Evolutionary conservation across 2,797 vertebrate genomes (phyloP), one percentile per base, ranked within the genome.

Genomic region (Myotis vivesi): DNA sequence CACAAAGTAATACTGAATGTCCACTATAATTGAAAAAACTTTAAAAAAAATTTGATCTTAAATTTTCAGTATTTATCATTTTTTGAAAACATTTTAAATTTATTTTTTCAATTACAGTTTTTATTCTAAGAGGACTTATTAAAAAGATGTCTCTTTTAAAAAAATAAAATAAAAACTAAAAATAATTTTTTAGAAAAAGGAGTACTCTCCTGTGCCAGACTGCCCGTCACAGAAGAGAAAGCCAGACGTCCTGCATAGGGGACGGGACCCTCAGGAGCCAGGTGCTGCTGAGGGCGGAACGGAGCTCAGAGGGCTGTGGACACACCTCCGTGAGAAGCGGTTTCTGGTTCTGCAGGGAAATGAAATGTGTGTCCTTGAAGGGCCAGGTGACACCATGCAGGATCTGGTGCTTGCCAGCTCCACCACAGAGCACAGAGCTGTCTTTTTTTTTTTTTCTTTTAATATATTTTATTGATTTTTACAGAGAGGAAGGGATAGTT

Each of bases 181-280:
- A 68, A 33, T 75, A 75, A 76, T n/a, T 23, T 51, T 51, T 76
- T 33, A 33, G 33, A 23, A 33, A 53, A 2, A 57, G 59, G 12
- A 38, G 3, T 41, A 11, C 36, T 72, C 36, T 8, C 62, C 4
- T 51, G 0, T 7, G 11, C 44, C n/a, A 36, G 68, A 75, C 59
- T 33, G 4, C 59, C 30, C 33, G 1, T 5, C 28, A 16, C 3
- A 44, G 55, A 72, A 83, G 53, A 75, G 51, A 51, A 30, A 75
- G 53, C n/a, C 59, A 20, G 72, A 17, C 1, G 0, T 38, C 49
- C 64, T 23, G 19, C n/a, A 2, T 20, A 0, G 0, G 6, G n/a
- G 44, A 53, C 4, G 11, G 49, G n/a, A 20, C 73, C 79, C n/a
- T 44, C 28, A 17, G 15, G 19, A 10, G 8, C 9, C 30, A 41